A percentile compares a stretch with the other conserved stretches of the same genome.
phyloP scores from a whole-genome alignment of 2,113 vertebrate species.

The Stegostoma tigrinum region DNA sequence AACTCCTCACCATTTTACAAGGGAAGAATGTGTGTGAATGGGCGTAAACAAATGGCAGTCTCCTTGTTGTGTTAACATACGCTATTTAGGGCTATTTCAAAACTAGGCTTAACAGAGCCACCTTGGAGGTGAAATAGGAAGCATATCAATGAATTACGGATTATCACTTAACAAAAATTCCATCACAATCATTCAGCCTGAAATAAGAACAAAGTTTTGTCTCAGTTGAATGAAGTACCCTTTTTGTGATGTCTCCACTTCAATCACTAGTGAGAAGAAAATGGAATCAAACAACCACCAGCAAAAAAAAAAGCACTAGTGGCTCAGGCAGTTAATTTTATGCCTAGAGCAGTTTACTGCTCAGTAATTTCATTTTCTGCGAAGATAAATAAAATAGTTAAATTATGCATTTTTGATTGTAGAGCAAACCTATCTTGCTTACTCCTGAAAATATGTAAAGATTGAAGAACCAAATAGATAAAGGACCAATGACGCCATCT shows the following conservation, averaged over 20 bases:
- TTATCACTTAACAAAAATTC: neutral
- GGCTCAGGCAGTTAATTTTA: neutral
- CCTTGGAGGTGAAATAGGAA: neutral
- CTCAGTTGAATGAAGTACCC: neutral
- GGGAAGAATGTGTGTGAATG: no score
- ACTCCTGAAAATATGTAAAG: neutral
- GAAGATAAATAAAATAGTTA: neutral
- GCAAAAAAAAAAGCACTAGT: no score
- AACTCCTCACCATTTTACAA: no score
- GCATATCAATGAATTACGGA: neutral
- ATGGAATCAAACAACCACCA: neutral
- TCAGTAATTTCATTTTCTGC: neutral
- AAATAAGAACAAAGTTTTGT: neutral
- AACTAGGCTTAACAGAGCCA: no score
- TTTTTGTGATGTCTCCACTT: no score
- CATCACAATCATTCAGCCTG: neutral
- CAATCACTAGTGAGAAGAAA: neutral
- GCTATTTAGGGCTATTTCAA: neutral
- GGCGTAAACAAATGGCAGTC: no score
- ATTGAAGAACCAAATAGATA: no score
- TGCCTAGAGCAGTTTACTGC: neutral
- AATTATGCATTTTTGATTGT: neutral
- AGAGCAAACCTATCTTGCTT: neutral
- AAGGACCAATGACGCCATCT: neutral
- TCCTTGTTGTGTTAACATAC: neutral